Evolutionary conservation across 1,140 invertebrate genomes (phyloP), one percentile per base, ranked within the genome.

Genomic region (Globodera rostochiensis): DNA sequence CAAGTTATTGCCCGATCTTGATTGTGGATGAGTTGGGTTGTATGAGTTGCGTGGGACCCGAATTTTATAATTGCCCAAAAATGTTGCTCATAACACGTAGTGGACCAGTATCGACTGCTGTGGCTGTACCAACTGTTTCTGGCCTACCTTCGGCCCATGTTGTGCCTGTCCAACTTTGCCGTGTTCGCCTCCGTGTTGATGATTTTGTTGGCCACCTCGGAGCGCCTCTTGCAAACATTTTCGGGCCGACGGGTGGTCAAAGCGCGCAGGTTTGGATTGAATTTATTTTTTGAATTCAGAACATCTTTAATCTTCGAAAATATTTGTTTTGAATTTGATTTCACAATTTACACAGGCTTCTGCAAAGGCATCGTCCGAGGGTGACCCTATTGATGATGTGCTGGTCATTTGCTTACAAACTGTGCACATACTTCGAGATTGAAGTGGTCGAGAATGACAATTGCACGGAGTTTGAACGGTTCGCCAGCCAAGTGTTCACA

Each of bases 141-240:
- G 36, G 77, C 81, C 3, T 88, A 88, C 73, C 74, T 82, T n/a
- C 73, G 87, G 21, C 84, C 89, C n/a, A 82, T 90, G 73, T 69
- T 89, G 76, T 84, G 85, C 4, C 73, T 87, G 57, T 79, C 75
- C 7, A 82, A 87, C 66, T 85, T 79, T 64, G 86, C 86, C 19
- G 88, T 90, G 82, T 89, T 90, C 77, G 83, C 86, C 13, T 90
- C 88, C 11, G 85, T 90, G 80, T 79, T 89, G 36, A 79, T 89
- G 45, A 89, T 89, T 76, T 69, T 89, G 60, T 75, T 84, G 49
- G 88, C 88, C 47, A 89, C 88, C 21, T 76, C 87, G 4, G 88
- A 89, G 75, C 50, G 88, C n/a, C 79, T 89, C 69, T 73, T 89
- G 46, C 80, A 83, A 64, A 89, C 88, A n/a, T 88, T 90, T 77